phyloP scores from a whole-genome alignment of 2,888 invertebrate genomes.

The Dascillus cervinus region DNA sequence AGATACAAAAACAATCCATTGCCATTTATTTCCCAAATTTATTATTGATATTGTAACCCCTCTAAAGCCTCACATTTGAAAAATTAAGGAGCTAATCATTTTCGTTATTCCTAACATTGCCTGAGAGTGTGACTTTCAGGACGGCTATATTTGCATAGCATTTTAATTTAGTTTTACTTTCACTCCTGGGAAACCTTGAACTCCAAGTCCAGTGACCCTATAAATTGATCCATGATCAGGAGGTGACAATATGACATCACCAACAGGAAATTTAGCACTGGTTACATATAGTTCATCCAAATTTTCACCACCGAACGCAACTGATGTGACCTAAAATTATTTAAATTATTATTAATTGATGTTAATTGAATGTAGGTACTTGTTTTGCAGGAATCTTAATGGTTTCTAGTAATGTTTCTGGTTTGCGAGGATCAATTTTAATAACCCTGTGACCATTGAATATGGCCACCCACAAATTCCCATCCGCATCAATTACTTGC shows the following conservation, averaged over 20 bases:
- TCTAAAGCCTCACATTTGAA: no score
- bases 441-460: slow-evolving; percentile 58
- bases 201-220: slow-evolving; percentile 46
- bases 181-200: slow-evolving; percentile 45
- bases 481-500: slow-evolving; percentile 71
- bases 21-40: no score
- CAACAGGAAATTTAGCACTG: slow-evolving; percentile 48
- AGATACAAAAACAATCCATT: no score
- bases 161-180: slow-evolving; percentile 27
- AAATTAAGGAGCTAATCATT: no score
- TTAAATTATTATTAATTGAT: no score
- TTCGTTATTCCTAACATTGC: no score
- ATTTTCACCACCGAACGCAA: slow-evolving; percentile 62
- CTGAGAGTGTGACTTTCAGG: no score
- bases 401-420: slow-evolving; percentile 49
- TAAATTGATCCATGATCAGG: slow-evolving; percentile 49
- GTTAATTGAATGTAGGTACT: slow-evolving; percentile 38
- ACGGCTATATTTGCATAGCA: no score
- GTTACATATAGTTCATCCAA: slow-evolving; percentile 65
- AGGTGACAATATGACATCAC: slow-evolving; percentile 40
- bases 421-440: slow-evolving; percentile 48
- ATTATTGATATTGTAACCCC: no score
- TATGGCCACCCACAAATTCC: slow-evolving; percentile 70
- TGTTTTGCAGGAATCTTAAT: slow-evolving; percentile 58
- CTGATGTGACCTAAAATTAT: slow-evolving; percentile 49